Base-by-base conservation (phyloP, 2,888 invertebrate genomes). In the Leptura quadrifasciata region DNA sequence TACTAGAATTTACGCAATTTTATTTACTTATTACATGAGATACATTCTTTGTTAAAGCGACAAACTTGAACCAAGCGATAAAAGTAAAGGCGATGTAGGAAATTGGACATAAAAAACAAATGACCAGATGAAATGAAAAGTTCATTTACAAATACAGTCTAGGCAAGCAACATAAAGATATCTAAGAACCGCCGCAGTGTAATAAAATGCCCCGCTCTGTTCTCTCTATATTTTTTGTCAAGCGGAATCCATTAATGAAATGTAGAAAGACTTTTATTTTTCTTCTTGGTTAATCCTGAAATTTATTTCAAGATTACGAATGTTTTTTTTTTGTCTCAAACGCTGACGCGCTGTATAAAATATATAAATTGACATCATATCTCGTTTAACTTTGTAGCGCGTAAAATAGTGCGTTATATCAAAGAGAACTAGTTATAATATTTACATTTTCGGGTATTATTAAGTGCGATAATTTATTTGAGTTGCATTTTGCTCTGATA, bases 191-290 rank as follows among this genome's bases (percentile, higher is more conserved):
- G 4, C 17, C n/a, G 3, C 15, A 47, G 4, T 47, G 27, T n/a
- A n/a, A 6, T 47, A 6, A 47, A 47, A 47, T 47, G 47, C n/a
- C n/a, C 6, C 6, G n/a, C 47, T 47, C 47, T 15, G 47, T 47
- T n/a, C n/a, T 12, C n/a, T 15, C 47, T 47, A 39, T 39, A 39
- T n/a, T 47, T 47, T 47, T 47, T 47, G n/a, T 47, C 47, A 47
- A 47, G 47, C 1, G 1, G n/a, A n/a, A 0, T 47, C 47, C 47
- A 47, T 47, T 47, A 47, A 47, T 47, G n/a, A 47, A 47, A 47
- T 47, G 47, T 47, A 47, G 12, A 47, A 39, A 47, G n/a, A 47
- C 47, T 47, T 47, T 47, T 47, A 47, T 47, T 47, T 47, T 47
- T 15, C n/a, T 3, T 47, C 47, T 47, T 2, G 4, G n/a, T 47